phyloP scores from a whole-genome alignment of 1,140 invertebrate species.

The Aphis craccivora region DNA sequence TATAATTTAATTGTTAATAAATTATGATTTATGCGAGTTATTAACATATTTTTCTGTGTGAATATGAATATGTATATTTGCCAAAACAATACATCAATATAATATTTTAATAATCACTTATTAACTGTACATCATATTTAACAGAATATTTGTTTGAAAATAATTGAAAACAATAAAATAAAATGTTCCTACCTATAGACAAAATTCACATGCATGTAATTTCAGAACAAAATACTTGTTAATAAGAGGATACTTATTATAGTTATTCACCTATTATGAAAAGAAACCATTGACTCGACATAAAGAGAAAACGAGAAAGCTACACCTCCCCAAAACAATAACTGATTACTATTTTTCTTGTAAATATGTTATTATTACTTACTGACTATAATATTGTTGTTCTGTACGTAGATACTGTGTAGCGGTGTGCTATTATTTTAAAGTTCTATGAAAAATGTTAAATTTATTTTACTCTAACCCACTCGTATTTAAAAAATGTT shows the following conservation, averaged over 20 bases:
- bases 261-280: background rate
- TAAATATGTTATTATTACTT: background rate
- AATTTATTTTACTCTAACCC: background rate
- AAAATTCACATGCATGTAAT: background rate
- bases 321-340: background rate
- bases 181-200: background rate
- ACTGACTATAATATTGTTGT: background rate
- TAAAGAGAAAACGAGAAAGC: background rate
- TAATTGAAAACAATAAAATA: background rate
- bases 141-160: background rate
- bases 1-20: background rate
- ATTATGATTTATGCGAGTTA: background rate
- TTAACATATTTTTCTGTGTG: background rate
- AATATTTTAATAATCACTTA: background rate
- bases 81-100: background rate
- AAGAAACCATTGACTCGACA: too few species aligned
- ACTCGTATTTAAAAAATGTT: background rate
- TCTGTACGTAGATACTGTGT: background rate
- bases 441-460: background rate
- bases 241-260: background rate
- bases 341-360: background rate
- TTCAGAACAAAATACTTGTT: background rate
- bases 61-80: background rate
- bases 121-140: background rate
- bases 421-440: background rate